These are phyloP conservation scores for Dendrolimus punctatus DNA, from an alignment of 1,140 invertebrate species.

Conservation along the genomic window DNA sequence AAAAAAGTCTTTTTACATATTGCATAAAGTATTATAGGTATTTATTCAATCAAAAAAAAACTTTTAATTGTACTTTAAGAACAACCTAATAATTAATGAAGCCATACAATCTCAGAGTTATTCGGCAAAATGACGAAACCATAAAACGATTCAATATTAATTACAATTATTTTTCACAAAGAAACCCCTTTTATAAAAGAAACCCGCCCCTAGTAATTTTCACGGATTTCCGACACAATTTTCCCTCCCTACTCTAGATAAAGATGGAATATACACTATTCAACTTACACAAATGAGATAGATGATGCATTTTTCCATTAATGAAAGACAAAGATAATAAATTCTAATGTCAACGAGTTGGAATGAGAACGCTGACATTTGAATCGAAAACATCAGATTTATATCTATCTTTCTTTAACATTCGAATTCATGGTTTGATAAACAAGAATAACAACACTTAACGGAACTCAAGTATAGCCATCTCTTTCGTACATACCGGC, in stretches of 20 bases:
- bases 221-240: slow-evolving; percentile 12
- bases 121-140: slow-evolving; percentile 17
- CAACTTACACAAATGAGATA: background rate
- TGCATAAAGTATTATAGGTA: no score
- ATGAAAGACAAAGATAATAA: slow-evolving; percentile 6
- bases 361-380: slow-evolving; percentile 1
- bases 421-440: no score
- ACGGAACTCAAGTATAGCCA: slow-evolving; percentile 5
- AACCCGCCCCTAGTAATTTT: slow-evolving; percentile 9
- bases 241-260: slow-evolving; percentile 3
- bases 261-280: no score
- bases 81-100: no score
- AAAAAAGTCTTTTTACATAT: no score
- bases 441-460: no score
- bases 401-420: background rate
- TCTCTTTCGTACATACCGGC: slow-evolving; percentile 16
- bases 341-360: background rate
- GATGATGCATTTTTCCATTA: no score
- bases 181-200: slow-evolving; percentile 9
- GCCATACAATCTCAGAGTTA: background rate
- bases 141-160: slow-evolving; percentile 28
- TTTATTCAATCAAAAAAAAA: no score
- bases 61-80: no score
- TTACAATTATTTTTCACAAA: slow-evolving; percentile 31
- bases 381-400: slow-evolving; percentile 1